phyloP scores from a whole-genome alignment of 1,140 invertebrate species.

The Eueides isabella region DNA sequence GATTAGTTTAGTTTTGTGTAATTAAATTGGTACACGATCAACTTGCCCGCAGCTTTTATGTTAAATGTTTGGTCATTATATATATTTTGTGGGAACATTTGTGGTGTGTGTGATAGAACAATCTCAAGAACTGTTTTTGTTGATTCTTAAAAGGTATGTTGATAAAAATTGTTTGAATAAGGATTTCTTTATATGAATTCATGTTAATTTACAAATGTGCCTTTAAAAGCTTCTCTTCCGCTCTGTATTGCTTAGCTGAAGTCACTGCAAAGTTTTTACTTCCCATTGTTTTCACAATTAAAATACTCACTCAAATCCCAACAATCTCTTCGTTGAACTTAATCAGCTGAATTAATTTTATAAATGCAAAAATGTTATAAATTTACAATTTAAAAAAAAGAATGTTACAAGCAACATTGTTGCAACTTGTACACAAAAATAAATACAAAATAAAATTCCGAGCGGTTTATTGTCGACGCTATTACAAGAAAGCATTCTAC shows the following conservation, averaged over 20 bases:
- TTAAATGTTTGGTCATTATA: background rate
- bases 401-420: background rate
- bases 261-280: background rate
- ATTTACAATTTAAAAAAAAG: background rate
- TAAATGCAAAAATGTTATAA: background rate
- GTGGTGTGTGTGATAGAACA: background rate
- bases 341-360: background rate
- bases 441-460: conserved; percentile 1
- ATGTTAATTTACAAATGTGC: too few relatives aligned
- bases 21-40: background rate
- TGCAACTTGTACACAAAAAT: background rate
- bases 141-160: too few relatives aligned
- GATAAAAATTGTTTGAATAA: too few relatives aligned
- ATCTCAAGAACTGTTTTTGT: background rate
- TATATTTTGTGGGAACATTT: background rate
- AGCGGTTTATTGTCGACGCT: conserved; percentile 13
- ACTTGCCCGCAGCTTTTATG: conserved; percentile 9
- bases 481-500: conserved; percentile 24
- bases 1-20: conserved; percentile 10
- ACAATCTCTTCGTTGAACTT: background rate
- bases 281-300: background rate
- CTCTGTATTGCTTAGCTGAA: too few relatives aligned
- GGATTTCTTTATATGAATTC: too few relatives aligned
- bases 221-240: too few relatives aligned
- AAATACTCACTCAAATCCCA: background rate